Percentiles rank a stretch among this genome's conserved stretches.
These are phyloP conservation scores for zebrafish (Danio rerio) DNA, from an alignment of 2,113 vertebrate species.

Conservation along the genomic window DNA sequence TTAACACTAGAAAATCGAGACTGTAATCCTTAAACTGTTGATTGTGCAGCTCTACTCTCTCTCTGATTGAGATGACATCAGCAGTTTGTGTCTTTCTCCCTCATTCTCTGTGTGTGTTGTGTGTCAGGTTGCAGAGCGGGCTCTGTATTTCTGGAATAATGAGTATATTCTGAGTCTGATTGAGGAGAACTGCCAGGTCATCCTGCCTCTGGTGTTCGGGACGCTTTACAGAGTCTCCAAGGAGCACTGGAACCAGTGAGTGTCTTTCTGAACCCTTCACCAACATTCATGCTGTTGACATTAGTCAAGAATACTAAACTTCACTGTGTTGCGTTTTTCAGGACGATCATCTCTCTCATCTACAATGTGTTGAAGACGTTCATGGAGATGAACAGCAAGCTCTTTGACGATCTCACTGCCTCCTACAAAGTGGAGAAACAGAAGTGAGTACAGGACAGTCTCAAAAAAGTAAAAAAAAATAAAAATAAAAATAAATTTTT, in stretches of 20 bases:
- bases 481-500: too few relatives aligned
- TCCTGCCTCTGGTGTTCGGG: slow-evolving; percentile 89
- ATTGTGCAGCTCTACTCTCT: too few relatives aligned
- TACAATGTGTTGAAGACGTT: slow-evolving; percentile 95
- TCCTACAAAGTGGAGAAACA: slow-evolving; percentile 95
- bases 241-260: slow-evolving; percentile 96
- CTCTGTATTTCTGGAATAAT: slow-evolving; percentile 96
- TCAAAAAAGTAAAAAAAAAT: neutral
- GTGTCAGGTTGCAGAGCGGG: slow-evolving; percentile 89
- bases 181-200: slow-evolving; percentile 92
- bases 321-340: slow-evolving; percentile 54
- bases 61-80: neutral
- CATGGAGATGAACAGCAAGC: slow-evolving; percentile 95
- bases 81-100: neutral
- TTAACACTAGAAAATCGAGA: too few relatives aligned
- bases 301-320: neutral
- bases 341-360: slow-evolving; percentile 93
- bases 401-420: slow-evolving; percentile 92
- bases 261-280: slow-evolving; percentile 42
- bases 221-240: slow-evolving; percentile 93
- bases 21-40: too few relatives aligned
- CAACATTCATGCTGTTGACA: neutral
- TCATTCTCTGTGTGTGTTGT: slow-evolving; percentile 24
- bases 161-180: slow-evolving; percentile 94
- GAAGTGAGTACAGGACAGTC: slow-evolving; percentile 81